Base-by-base conservation (phyloP, 2,888 invertebrate species). In the Euspilapteryx auroguttella region DNA sequence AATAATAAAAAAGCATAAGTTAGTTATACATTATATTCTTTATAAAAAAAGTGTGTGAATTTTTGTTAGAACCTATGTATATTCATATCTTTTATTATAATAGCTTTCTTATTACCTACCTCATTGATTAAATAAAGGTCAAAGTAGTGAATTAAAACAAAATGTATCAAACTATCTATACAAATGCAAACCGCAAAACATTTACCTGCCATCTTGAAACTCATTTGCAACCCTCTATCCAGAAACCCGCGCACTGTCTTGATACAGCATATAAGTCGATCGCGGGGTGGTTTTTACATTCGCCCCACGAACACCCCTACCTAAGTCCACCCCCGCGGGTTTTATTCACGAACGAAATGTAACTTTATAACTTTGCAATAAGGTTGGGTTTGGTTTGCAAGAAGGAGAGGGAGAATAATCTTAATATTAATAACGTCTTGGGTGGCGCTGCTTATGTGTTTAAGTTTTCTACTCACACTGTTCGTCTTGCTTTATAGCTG, bases 211-310 rank as follows among this genome's bases (percentile, higher is more conserved):
- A n/a, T n/a, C n/a, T n/a, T n/a, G n/a, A n/a, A n/a, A n/a, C n/a
- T n/a, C n/a, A n/a, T n/a, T 43, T 14, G 25, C 47, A 40, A 55
- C 15, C 8, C 45, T 21, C 28, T 40, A 30, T 44, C 12, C 37
- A 33, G 14, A 21, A 32, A 37, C 35, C 33, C 20, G 48, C 44
- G 33, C 31, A 43, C 42, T 57, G 68, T 71, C 71, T 73, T 73
- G 66, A 69, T 68, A 71, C 68, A 69, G 59, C 68, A 65, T 66
- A 73, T 69, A 73, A 73, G 73, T 73, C 71, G 73, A 73, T 73
- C 68, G 68, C 64, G 65, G 46, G 73, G 75, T 68, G 69, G 68
- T 68, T 68, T 65, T 73, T 71, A 63, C 73, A 69, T 64, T 71
- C 63, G 41, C 37, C 66, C 61, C 73, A 63, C 46, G 62, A 66